Conservation (phyloP, 2,888 invertebrate genomes). For the Melieria omissa region DNA sequence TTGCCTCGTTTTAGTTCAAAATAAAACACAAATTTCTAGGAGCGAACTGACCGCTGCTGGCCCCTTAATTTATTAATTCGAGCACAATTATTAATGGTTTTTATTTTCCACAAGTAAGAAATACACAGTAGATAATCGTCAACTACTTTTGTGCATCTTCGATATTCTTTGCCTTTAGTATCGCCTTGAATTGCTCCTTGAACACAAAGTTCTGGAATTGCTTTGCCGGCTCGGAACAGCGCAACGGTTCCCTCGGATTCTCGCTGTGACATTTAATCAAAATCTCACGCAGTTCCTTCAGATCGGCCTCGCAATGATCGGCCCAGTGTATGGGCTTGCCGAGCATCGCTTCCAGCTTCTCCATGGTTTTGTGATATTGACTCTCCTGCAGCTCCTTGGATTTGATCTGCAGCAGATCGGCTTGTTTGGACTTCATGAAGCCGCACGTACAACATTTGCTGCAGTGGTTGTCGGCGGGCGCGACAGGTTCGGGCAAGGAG, state of each 20-base stretch:
- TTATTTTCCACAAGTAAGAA: too few species aligned
- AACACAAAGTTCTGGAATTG: conserved; percentile 42
- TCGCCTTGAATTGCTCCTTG: conserved; percentile 37
- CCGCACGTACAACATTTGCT: conserved; percentile 23
- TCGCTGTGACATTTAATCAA: conserved; percentile 42
- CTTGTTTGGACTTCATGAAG: conserved; percentile 11
- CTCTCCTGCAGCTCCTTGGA: conserved; percentile 35
- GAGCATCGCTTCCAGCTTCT: conserved; percentile 34
- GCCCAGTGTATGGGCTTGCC: conserved; percentile 37
- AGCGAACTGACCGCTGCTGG: too few species aligned
- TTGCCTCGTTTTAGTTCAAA: too few species aligned
- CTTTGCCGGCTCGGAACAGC: conserved; percentile 36
- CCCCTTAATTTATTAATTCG: too few species aligned
- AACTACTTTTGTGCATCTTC: neutral
- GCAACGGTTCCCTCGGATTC: conserved; percentile 37
- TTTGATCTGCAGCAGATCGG: conserved; percentile 24
- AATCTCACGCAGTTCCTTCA: conserved; percentile 19
- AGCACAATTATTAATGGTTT: too few species aligned
- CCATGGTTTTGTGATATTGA: conserved; percentile 35
- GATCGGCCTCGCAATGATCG: conserved; percentile 21
- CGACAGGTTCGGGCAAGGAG: conserved; percentile 1
- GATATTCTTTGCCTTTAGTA: conserved; percentile 28
- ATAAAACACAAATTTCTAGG: too few species aligned
- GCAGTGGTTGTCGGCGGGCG: conserved; percentile 14
- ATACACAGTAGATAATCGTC: too few species aligned